Evolutionary conservation across 2,888 invertebrate genomes (phyloP).

Genomic region (Rhingia rostrata): DNA sequence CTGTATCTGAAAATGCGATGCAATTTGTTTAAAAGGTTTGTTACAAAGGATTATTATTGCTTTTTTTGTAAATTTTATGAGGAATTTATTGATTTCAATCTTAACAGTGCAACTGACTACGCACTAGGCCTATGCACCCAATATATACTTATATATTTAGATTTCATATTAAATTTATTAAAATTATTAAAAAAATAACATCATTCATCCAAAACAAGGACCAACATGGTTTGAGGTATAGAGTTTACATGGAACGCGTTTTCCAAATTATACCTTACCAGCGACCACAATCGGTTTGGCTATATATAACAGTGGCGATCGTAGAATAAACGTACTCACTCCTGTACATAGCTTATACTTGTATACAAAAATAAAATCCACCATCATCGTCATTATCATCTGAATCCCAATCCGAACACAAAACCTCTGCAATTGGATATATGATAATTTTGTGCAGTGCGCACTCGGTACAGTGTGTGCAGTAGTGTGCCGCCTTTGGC

Average conservation of each 20-base stretch:
- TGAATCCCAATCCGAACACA: conserved; percentile 46
- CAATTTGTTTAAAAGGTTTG: no score
- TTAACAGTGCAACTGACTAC: no score
- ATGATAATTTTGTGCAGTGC: conserved; percentile 57
- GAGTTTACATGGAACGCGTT: conserved; percentile 62
- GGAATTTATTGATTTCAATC: no score
- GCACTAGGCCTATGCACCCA: no score
- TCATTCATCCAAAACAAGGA: conserved; percentile 37
- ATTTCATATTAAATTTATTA: conserved; percentile 62
- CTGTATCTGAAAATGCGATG: no score
- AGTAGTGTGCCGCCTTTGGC: conserved; percentile 28
- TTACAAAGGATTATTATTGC: no score
- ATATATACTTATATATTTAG: no score
- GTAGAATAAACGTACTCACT: not conserved
- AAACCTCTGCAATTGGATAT: conserved; percentile 71
- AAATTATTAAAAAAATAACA: conserved; percentile 62
- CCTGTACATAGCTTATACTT: no score
- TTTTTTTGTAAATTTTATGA: no score
- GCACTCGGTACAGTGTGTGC: conserved; percentile 51
- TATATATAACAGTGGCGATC: conserved; percentile 16
- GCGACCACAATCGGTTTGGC: conserved; percentile 19
- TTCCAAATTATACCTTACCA: conserved; percentile 32
- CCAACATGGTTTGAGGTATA: conserved; percentile 41
- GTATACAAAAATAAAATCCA: conserved; percentile 35
- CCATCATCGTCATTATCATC: conserved; percentile 60